These are phyloP conservation scores for Dendroctonus ponderosae DNA, from an alignment of 1,140 invertebrate species.

Conservation along the genomic window DNA sequence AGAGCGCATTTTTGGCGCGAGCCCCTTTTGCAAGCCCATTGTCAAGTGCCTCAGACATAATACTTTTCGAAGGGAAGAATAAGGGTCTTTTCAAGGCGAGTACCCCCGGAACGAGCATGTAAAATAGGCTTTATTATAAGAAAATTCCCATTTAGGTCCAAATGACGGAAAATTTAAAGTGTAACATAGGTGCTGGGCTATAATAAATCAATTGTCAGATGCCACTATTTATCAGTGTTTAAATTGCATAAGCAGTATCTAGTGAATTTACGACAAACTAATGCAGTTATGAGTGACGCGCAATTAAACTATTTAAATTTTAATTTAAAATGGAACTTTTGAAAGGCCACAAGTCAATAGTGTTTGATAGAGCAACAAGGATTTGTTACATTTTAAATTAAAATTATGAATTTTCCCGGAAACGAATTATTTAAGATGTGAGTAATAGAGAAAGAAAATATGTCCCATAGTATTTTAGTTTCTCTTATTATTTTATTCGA, in stretches of 20 bases:
- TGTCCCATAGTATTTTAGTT: too few species aligned
- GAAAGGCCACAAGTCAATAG: too few species aligned
- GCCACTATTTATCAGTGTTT: not conserved
- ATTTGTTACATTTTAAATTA: too few species aligned
- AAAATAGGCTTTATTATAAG: conserved; percentile 45
- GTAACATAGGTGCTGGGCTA: conserved; percentile 30
- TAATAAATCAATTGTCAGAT: conserved; percentile 35
- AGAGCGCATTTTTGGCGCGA: conserved; percentile 19
- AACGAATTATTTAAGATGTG: too few species aligned
- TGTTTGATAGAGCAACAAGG: too few species aligned
- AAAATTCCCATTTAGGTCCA: conserved; percentile 42
- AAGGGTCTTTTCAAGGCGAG: conserved; percentile 33
- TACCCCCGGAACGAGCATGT: conserved; percentile 43
- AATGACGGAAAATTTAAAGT: conserved; percentile 44
- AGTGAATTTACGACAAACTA: too few species aligned
- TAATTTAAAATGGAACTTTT: too few species aligned
- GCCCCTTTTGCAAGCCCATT: conserved; percentile 29
- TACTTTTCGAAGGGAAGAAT: conserved; percentile 35
- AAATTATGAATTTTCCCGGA: too few species aligned
- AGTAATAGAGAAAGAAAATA: not conserved
- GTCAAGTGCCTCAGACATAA: conserved; percentile 33
- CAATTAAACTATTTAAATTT: too few species aligned
- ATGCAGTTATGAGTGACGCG: too few species aligned
- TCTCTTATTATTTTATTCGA: too few species aligned
- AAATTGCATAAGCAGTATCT: too few species aligned